Percentiles rank a stretch among this genome's conserved stretches.
These are phyloP conservation scores for Pocota personata DNA, from an alignment of 2,888 invertebrate genomes.

Conservation along the genomic window DNA sequence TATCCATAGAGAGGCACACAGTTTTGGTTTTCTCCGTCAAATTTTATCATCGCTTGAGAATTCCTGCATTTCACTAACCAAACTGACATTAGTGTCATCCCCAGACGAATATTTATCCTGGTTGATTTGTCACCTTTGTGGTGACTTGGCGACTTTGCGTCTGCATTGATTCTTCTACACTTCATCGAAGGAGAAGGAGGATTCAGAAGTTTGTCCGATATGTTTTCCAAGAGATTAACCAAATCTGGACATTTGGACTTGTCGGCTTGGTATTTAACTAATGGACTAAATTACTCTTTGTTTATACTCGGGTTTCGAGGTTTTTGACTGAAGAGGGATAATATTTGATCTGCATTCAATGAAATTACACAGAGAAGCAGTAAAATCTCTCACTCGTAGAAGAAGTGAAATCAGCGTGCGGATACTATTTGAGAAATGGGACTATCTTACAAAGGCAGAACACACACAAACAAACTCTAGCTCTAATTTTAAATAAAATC, in stretches of 20 bases:
- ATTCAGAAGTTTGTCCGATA: not conserved
- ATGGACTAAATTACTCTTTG: not conserved
- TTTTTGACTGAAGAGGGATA: not conserved
- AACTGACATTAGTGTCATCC: slow-evolving; percentile 44
- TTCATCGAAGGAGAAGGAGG: not conserved
- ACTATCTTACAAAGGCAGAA: not conserved
- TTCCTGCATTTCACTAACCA: slow-evolving; percentile 40
- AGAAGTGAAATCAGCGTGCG: not conserved
- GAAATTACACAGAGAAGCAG: not conserved
- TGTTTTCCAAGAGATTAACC: not conserved
- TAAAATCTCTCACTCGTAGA: not conserved
- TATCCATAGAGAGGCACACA: slow-evolving; percentile 29
- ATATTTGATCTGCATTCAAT: slow-evolving; percentile 30
- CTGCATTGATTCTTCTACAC: slow-evolving; percentile 34
- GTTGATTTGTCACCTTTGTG: slow-evolving; percentile 68
- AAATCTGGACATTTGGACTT: slow-evolving; percentile 1
- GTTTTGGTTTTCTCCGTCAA: slow-evolving; percentile 43
- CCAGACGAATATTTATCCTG: slow-evolving; percentile 54
- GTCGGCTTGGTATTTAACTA: not conserved
- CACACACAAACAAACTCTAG: no score
- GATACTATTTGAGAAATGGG: not conserved
- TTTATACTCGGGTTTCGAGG: not conserved
- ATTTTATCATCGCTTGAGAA: slow-evolving; percentile 51
- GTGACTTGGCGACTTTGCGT: slow-evolving; percentile 1
- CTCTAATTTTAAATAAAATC: no score